phyloP scores from a whole-genome alignment of 2,888 invertebrate genomes.

The Exocentrus adspersus region DNA sequence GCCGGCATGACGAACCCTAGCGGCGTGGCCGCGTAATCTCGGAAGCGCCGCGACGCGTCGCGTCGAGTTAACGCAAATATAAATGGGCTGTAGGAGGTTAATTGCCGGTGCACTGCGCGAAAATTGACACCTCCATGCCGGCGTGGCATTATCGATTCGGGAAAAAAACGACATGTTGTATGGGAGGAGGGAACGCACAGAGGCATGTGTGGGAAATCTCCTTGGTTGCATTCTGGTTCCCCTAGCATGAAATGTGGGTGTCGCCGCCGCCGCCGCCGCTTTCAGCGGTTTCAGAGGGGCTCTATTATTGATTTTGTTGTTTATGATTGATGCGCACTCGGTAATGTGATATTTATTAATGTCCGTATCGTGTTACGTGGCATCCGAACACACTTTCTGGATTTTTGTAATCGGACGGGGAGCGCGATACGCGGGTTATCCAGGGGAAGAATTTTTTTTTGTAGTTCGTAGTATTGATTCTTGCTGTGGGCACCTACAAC shows the following conservation, averaged over 20 bases:
- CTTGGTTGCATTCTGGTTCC: slow-evolving; percentile 27
- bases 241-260: slow-evolving; percentile 27
- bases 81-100: neutral
- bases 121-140: slow-evolving; percentile 21
- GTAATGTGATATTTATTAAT: slow-evolving; percentile 20
- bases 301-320: slow-evolving; percentile 29
- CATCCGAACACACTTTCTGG: neutral
- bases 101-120: slow-evolving; percentile 12
- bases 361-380: neutral
- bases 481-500: too few species aligned
- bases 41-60: too few species aligned
- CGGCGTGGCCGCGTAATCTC: too few species aligned
- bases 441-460: too few species aligned
- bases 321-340: slow-evolving; percentile 31
- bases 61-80: too few species aligned
- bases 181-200: neutral
- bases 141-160: neutral
- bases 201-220: slow-evolving; percentile 1
- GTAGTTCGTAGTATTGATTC: too few species aligned
- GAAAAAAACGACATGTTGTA: neutral
- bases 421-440: too few species aligned
- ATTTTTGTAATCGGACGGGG: neutral
- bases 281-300: slow-evolving; percentile 19
- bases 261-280: slow-evolving; percentile 17
- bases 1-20: too few species aligned